A percentile compares a stretch with the other conserved stretches of the same genome.
These are phyloP conservation scores for Rutilus rutilus DNA, from an alignment of 2,113 vertebrate genomes.

Conservation along the genomic window DNA sequence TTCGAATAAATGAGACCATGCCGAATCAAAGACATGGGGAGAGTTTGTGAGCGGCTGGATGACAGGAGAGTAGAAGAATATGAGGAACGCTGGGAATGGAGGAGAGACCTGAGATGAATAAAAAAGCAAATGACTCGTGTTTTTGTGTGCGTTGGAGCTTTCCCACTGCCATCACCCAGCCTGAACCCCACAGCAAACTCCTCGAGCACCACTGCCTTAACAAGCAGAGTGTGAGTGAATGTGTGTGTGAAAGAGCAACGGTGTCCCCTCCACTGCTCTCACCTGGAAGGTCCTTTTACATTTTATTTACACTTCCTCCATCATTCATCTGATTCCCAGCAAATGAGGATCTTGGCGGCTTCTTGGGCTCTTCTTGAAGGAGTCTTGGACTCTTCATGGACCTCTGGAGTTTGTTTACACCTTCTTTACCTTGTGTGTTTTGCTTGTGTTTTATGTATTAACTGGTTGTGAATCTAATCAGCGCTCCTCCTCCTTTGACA, in stretches of 20 bases:
- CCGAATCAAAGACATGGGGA: conserved; percentile 54
- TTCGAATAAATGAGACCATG: conserved; percentile 83
- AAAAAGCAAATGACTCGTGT: conserved; percentile 61
- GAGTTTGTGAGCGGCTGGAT: conserved; percentile 35
- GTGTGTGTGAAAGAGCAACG: conserved; percentile 24
- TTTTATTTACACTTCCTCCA: conserved; percentile 19
- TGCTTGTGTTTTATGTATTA: background rate
- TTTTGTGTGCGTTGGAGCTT: conserved; percentile 64
- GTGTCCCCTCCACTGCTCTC: background rate
- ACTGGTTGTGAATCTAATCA: conserved; percentile 11
- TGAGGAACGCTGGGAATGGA: background rate
- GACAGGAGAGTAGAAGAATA: background rate
- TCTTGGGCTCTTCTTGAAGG: conserved; percentile 15
- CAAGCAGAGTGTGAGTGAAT: conserved; percentile 67
- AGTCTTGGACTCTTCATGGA: conserved; percentile 23
- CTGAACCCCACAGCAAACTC: conserved; percentile 65
- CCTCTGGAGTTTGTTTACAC: conserved; percentile 1
- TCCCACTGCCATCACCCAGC: conserved; percentile 81
- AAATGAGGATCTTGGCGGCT: background rate
- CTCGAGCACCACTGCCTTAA: conserved; percentile 95
- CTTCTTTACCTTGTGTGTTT: conserved; percentile 18
- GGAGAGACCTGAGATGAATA: conserved; percentile 55
- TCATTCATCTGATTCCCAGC: background rate
- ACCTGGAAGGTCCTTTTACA: background rate
- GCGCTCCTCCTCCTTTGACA: background rate